Evolutionary conservation across 2,797 vertebrate species (phyloP), one percentile per base, ranked within the genome.

Genomic region (Tapera naevia): DNA sequence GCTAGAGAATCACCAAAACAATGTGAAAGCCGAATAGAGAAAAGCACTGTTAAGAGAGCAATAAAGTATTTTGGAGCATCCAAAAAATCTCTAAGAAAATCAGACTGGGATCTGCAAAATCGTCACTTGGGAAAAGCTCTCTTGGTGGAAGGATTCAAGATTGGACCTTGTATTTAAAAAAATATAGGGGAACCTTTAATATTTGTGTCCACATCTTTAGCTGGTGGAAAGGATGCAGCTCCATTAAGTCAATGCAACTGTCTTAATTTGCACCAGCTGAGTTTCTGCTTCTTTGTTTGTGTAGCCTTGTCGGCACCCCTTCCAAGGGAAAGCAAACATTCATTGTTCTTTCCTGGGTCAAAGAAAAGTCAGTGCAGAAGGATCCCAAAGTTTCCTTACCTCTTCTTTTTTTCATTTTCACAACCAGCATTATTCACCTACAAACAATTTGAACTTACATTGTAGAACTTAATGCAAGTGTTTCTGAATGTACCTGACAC

Each of bases 311-410:
- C 67, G 45, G 94, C 92, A 96, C 92, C 94, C 89, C 67, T 93
- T 97, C 73, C 82, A 89, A 97, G 80, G 53, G 92, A 97, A 97
- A 96, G 91, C 94, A 96, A 96, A 97, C 95, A 96, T 86, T 96
- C 91, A 80, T 84, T 91, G 91, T 94, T 94, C 95, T 94, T 94
- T 80, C 67, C 65, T 93, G 80, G 95, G 95, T 97, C 95, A 97
- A 90, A 93, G 76, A 90, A 93, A 97, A 97, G 96, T 95, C 94
- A 96, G 27, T 57, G 65, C 80, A 90, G 76, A 96, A 74, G 46
- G 83, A 90, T 87, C 83, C 27, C 65, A 65, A 92, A 88, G 64
- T 90, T 90, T 89, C 75, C 86, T 82, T 93, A 80, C 84, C 90
- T 95, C 53, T 66, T 48, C 19, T 37, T 37, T 80, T 80, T 80